Conservation (phyloP, 2,113 vertebrate genomes). For the Regulus satrapa region DNA sequence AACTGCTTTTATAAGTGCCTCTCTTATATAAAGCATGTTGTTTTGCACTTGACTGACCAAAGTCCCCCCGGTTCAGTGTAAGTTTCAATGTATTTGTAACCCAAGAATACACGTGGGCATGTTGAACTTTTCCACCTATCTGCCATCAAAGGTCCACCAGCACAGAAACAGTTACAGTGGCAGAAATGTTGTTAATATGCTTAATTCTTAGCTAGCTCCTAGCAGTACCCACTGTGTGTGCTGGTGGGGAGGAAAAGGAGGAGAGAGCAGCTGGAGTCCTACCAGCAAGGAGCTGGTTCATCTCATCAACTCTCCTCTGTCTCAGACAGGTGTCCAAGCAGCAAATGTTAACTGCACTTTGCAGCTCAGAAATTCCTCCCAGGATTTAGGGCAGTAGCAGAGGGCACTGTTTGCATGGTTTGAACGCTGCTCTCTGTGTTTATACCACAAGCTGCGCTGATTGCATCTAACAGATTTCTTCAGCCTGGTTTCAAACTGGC, state of each 20-base stretch:
- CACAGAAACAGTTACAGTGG: not conserved
- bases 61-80: not conserved
- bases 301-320: not conserved
- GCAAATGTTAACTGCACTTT: not conserved
- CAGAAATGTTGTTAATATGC: not conserved
- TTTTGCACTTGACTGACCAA: not conserved
- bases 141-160: not conserved
- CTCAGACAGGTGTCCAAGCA: not conserved
- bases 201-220: not conserved
- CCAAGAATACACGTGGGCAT: not conserved
- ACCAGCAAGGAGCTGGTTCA: not conserved
- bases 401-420: not conserved
- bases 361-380: not conserved
- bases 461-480: not conserved
- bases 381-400: not conserved
- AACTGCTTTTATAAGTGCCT: not conserved
- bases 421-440: not conserved
- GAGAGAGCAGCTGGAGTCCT: not conserved
- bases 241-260: rapidly evolving
- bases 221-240: not conserved
- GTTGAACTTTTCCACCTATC: not conserved
- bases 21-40: not conserved
- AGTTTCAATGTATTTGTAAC: not conserved
- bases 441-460: not conserved
- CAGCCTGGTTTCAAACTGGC: not conserved